A percentile compares a stretch with the other conserved stretches of the same genome.
phyloP scores from a whole-genome alignment of 2,113 vertebrate species.

The Notothenia rossii region DNA sequence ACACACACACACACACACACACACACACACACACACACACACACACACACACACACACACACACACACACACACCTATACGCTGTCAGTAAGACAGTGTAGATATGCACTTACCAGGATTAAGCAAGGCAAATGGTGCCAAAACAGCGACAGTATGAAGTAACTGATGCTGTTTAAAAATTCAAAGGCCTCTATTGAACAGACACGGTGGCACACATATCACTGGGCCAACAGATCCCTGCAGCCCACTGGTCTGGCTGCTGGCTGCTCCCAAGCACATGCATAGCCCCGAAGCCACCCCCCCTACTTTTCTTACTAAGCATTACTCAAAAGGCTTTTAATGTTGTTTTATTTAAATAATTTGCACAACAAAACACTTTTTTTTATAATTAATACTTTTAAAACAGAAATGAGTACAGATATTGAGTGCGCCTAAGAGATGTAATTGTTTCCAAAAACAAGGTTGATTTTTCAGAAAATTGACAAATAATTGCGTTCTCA shows the following conservation, averaged over 20 bases:
- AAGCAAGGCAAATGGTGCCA: slow-evolving; percentile 80
- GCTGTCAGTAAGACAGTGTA: slow-evolving; percentile 51
- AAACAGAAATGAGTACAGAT: too few species aligned
- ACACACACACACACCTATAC: slow-evolving; percentile 32
- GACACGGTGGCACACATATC: slow-evolving; percentile 79
- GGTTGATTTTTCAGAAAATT: too few species aligned
- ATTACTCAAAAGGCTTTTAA: too few species aligned
- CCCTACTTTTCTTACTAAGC: too few species aligned
- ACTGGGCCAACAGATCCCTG: slow-evolving; percentile 61
- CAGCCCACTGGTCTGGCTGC: slow-evolving; percentile 60
- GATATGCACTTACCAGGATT: slow-evolving; percentile 79
- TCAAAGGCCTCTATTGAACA: slow-evolving; percentile 81
- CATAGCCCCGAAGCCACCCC: background rate
- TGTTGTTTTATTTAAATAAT: too few species aligned
- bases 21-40: slow-evolving; percentile 17
- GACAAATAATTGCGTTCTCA: too few species aligned
- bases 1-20: slow-evolving; percentile 14
- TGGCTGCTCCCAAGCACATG: slow-evolving; percentile 37
- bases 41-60: slow-evolving; percentile 25
- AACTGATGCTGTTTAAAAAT: slow-evolving; percentile 87
- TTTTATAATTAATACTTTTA: too few species aligned
- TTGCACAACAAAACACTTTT: too few species aligned
- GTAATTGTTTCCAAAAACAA: too few species aligned
- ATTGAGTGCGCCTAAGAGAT: too few species aligned
- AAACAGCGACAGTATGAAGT: slow-evolving; percentile 81